Conservation (phyloP, 2,888 invertebrate species). For the Acanthopleura granulata region DNA sequence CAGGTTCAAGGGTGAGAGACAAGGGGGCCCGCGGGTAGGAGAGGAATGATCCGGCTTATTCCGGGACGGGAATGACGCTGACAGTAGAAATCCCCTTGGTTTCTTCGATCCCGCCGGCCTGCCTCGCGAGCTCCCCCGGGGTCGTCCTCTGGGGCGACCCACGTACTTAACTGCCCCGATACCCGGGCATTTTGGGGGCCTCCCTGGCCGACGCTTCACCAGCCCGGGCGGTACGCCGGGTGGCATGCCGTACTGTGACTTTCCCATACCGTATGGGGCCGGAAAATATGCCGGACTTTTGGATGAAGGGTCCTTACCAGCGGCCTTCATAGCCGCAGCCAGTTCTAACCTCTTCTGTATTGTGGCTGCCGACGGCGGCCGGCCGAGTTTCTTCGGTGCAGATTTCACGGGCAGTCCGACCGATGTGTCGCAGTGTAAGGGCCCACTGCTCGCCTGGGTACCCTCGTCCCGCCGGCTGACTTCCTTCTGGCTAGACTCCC, state of each 20-base stretch:
- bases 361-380: conserved; percentile 16
- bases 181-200: conserved; percentile 39
- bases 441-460: conserved; percentile 14
- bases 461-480: conserved; percentile 10
- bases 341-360: conserved; percentile 1
- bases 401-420: neutral
- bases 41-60: conserved; percentile 1
- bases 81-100: neutral
- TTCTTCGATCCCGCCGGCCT: neutral
- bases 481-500: conserved; percentile 3
- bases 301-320: neutral
- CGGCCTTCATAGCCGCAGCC: neutral
- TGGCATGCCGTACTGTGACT: neutral
- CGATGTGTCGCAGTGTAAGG: neutral
- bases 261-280: neutral
- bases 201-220: conserved; percentile 38
- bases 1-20: conserved; percentile 10
- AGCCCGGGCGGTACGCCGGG: conserved; percentile 23
- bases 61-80: neutral
- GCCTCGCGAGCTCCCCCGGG: conserved; percentile 26
- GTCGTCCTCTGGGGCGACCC: conserved; percentile 26
- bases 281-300: conserved; percentile 14
- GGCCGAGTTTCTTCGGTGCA: conserved; percentile 6
- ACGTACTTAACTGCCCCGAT: conserved; percentile 10
- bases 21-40: neutral